These are phyloP conservation scores for Meganola albula DNA, from an alignment of 2,888 invertebrate species.

Conservation along the genomic window DNA sequence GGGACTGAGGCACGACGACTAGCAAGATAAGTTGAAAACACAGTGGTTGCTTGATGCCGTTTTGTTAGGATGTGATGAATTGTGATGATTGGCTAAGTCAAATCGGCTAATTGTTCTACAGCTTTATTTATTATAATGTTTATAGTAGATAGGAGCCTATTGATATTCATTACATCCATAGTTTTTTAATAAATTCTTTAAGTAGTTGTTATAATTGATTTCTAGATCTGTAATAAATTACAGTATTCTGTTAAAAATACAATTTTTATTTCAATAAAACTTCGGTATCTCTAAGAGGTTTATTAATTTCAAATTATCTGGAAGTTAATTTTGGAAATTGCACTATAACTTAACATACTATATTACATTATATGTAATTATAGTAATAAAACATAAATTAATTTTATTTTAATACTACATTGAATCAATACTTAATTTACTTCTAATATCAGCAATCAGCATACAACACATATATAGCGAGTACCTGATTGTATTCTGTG, in stretches of 20 bases:
- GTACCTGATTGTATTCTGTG: too few species aligned
- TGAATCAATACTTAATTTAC: too few species aligned
- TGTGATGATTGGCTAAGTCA: too few species aligned
- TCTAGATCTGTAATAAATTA: slow-evolving; percentile 73
- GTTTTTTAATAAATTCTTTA: slow-evolving; percentile 46
- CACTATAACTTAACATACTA: slow-evolving; percentile 33
- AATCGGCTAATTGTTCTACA: slow-evolving; percentile 21
- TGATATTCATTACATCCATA: slow-evolving; percentile 39
- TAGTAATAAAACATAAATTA: too few species aligned
- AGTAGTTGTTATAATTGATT: slow-evolving; percentile 52
- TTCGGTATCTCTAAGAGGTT: slow-evolving; percentile 30
- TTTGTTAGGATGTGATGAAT: too few species aligned
- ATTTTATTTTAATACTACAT: too few species aligned
- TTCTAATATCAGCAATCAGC: too few species aligned
- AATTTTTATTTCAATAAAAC: slow-evolving; percentile 31
- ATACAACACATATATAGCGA: too few species aligned
- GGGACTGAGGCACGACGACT: too few species aligned
- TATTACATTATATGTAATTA: too few species aligned
- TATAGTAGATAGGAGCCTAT: slow-evolving; percentile 24
- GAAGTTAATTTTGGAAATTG: slow-evolving; percentile 35
- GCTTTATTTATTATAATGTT: slow-evolving; percentile 41
- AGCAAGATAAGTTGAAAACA: too few species aligned
- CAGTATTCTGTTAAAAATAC: slow-evolving; percentile 61
- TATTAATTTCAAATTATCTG: slow-evolving; percentile 30
- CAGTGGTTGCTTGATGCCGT: too few species aligned